Base-by-base conservation (phyloP, 2,888 invertebrate species). In the Noctua pronuba region DNA sequence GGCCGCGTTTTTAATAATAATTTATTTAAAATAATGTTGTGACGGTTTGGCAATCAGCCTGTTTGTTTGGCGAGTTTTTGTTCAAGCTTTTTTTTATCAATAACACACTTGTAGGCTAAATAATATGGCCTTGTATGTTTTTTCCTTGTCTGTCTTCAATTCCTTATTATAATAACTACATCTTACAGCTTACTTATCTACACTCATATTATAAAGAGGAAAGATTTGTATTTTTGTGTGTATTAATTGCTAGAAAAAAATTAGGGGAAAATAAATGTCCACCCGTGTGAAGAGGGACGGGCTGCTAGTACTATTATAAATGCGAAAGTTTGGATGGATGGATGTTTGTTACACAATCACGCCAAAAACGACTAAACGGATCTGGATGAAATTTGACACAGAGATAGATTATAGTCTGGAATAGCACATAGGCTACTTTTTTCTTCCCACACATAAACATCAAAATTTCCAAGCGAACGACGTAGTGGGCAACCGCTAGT, bases 111-210 rank as follows among this genome's bases (percentile, higher is more conserved):
- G 38, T 72, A 38, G 11, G 60, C 21, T 6, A 70, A 71, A 69
- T 65, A 75, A 31, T 52, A 58, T 70, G 72, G 66, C 84, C 84
- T 84, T 79, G 79, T 83, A 11, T 58, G 11, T 52, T 64, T 71
- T 73, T 73, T 75, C 67, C 11, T 13, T 38, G n/a, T 41, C n/a
- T 38, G n/a, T 38, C n/a, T 58, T 28, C 62, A 73, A 70, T 62
- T 60, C 38, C 7, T 73, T 46, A 60, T 28, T 41, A 66, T 55
- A 65, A 72, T 52, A 72, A 69, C 10, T 5, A 21, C 35, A 31
- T 31, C 31, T 18, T n/a, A n/a, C 55, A 5, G 13, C 8, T 60
- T 60, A 60, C 28, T 28, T n/a, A n/a, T n/a, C n/a, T n/a, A n/a
- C n/a, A n/a, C n/a, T n/a, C n/a, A n/a, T n/a, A n/a, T n/a, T n/a